Evolutionary conservation across 2,113 vertebrate species (phyloP).

Genomic region (Dicaeum eximium): DNA sequence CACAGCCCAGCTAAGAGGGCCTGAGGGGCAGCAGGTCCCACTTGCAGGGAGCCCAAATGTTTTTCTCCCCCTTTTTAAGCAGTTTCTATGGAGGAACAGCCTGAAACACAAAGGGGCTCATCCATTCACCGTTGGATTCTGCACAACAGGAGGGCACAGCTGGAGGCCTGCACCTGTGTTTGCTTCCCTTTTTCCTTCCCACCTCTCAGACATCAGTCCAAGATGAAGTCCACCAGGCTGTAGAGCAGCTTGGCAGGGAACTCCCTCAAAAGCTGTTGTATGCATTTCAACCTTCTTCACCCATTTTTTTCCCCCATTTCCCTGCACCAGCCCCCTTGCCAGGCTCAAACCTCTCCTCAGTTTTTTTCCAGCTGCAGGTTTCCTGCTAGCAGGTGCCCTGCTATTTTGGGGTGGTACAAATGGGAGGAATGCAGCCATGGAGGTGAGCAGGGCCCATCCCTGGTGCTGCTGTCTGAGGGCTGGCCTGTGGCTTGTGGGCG

Average conservation of each 20-base stretch:
- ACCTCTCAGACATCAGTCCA: too few relatives aligned
- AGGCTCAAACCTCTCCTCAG: not conserved
- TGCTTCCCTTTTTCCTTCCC: not conserved
- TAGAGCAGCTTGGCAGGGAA: not conserved
- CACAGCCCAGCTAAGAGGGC: not conserved
- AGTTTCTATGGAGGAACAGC: accelerated
- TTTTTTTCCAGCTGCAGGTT: not conserved
- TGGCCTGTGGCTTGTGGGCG: accelerated
- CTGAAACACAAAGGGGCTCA: not conserved
- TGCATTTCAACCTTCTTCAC: not conserved
- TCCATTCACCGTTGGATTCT: accelerated
- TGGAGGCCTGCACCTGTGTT: not conserved
- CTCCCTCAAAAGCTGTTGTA: not conserved
- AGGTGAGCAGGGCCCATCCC: not conserved
- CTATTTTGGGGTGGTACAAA: accelerated
- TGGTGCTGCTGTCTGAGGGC: not conserved
- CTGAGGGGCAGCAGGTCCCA: not conserved
- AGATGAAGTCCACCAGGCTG: not conserved
- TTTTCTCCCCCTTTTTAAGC: not conserved
- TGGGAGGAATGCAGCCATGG: not conserved
- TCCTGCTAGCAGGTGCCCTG: not conserved
- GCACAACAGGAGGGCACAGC: not conserved
- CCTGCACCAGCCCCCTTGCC: too few relatives aligned
- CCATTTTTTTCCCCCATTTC: accelerated
- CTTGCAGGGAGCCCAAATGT: not conserved